These are phyloP conservation scores for Urocynchramus pylzowi DNA, from an alignment of 2,113 vertebrate genomes.

Conservation along the genomic window DNA sequence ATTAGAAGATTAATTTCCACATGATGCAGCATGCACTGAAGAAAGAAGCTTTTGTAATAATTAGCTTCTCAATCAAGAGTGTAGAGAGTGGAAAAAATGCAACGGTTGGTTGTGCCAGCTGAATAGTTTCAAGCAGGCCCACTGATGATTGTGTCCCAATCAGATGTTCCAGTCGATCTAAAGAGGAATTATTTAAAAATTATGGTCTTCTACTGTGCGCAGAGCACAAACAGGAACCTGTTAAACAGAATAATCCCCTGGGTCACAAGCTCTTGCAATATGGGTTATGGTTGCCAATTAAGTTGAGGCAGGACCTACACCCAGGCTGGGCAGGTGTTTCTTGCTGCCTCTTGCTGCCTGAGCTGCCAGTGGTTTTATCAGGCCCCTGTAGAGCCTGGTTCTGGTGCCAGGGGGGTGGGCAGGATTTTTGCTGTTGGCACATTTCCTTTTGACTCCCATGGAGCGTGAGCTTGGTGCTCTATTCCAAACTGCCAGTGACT, in stretches of 20 bases:
- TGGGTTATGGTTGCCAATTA: not conserved
- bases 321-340: not conserved
- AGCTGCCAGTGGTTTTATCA: not conserved
- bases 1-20: not conserved
- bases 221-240: not conserved
- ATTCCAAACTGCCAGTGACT: not conserved
- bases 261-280: not conserved
- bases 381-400: not conserved
- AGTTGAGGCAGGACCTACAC: not conserved
- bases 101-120: not conserved
- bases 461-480: not conserved
- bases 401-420: not conserved
- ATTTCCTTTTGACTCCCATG: not conserved
- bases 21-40: not conserved
- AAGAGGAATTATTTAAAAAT: not conserved
- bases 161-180: not conserved
- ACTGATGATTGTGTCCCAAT: not conserved
- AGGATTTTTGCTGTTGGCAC: not conserved
- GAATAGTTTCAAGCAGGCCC: not conserved
- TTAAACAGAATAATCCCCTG: not conserved
- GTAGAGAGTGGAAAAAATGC: not conserved
- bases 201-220: not conserved
- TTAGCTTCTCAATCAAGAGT: not conserved
- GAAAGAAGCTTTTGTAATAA: constrained; percentile 19
- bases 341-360: not conserved